Conservation (phyloP, 1,140 invertebrate species). For the Drosophila quadrilineata region DNA sequence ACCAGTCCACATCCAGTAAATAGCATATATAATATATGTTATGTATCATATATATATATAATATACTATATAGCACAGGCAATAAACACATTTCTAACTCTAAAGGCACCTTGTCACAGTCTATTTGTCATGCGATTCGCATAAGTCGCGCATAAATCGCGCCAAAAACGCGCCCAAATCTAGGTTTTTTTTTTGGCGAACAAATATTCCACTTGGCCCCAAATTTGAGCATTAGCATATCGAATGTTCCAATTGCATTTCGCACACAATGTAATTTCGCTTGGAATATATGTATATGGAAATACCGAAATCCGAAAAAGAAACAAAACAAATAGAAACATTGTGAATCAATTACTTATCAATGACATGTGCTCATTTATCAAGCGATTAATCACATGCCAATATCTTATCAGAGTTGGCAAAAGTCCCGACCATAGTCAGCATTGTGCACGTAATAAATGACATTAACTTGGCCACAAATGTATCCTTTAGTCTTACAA, state of each 20-base stretch:
- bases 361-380: not conserved
- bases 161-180: slow-evolving; percentile 21
- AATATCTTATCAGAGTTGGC: slow-evolving; percentile 13
- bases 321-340: not conserved
- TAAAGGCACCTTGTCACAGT: slow-evolving; percentile 17
- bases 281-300: no score
- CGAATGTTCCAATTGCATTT: no score
- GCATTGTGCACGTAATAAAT: not conserved
- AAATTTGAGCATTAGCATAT: no score
- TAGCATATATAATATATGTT: not conserved
- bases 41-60: not conserved
- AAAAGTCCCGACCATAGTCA: not conserved
- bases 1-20: slow-evolving; percentile 21
- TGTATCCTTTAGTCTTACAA: not conserved
- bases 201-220: slow-evolving; percentile 27
- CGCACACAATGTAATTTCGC: no score
- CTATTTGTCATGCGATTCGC: slow-evolving; percentile 45
- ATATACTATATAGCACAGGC: slow-evolving; percentile 22
- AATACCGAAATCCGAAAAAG: no score
- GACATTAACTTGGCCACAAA: not conserved
- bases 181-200: slow-evolving; percentile 23
- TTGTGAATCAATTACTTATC: slow-evolving; percentile 17
- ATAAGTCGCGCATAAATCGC: slow-evolving; percentile 37
- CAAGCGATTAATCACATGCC: not conserved
- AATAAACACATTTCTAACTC: slow-evolving; percentile 59